Evolutionary conservation across 2,888 invertebrate genomes (phyloP).

Genomic region (Ischnus inquisitorius): DNA sequence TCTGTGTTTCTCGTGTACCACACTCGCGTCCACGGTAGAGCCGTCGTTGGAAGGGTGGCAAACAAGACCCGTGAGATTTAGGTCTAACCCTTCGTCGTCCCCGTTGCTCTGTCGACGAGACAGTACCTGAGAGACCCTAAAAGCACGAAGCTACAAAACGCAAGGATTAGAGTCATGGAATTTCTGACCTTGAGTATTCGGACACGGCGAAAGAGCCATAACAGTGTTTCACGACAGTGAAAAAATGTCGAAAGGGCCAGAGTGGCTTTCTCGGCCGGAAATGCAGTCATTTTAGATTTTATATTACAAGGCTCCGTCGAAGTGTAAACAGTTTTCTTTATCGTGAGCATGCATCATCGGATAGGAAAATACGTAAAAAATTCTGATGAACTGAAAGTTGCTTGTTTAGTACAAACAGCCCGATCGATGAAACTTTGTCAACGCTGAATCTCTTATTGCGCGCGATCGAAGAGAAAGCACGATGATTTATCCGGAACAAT

Average conservation of each 20-base stretch:
- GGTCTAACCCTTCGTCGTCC: slow-evolving; percentile 20
- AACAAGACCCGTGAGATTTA: slow-evolving; percentile 46
- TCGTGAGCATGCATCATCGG: too few relatives aligned
- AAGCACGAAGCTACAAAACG: neutral
- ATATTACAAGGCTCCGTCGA: too few relatives aligned
- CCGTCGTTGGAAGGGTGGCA: slow-evolving; percentile 12
- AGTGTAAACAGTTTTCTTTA: too few relatives aligned
- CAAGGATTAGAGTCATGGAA: neutral
- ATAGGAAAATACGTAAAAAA: too few relatives aligned
- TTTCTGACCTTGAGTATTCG: slow-evolving; percentile 8
- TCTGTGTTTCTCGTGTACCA: neutral
- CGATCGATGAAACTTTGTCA: too few relatives aligned
- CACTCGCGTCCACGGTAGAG: neutral
- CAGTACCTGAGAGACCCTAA: neutral
- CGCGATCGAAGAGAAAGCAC: neutral
- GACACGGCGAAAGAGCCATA: neutral
- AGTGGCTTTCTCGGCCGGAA: too few relatives aligned
- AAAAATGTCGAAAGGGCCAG: neutral
- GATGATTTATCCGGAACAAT: slow-evolving; percentile 24
- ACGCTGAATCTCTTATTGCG: too few relatives aligned
- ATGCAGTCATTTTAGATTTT: too few relatives aligned
- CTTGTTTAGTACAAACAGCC: too few relatives aligned
- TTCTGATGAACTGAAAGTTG: too few relatives aligned
- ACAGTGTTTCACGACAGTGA: neutral
- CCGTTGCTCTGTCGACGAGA: neutral